Conservation (phyloP, 2,113 vertebrate genomes). For the Laticauda laticaudata region DNA sequence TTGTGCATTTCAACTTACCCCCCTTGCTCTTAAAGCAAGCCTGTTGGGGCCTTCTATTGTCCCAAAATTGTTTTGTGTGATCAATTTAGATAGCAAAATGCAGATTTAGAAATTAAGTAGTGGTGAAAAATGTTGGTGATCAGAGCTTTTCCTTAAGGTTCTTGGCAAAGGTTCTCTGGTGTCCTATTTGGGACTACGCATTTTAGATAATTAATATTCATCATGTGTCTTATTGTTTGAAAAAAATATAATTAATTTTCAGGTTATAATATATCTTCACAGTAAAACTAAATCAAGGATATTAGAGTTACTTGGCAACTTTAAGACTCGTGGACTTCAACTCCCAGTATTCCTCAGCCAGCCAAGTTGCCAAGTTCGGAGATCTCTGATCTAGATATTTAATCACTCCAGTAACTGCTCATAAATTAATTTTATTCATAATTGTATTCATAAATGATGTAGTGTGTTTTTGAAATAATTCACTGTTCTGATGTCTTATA, state of each 20-base stretch:
- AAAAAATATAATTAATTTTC: slow-evolving; percentile 47
- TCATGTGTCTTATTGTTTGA: slow-evolving; percentile 27
- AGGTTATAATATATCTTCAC: slow-evolving; percentile 60
- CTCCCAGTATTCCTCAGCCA: too few relatives aligned
- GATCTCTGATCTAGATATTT: neutral
- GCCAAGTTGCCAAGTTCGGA: too few relatives aligned
- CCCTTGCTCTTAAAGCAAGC: neutral
- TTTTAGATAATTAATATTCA: slow-evolving; percentile 37
- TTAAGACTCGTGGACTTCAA: too few relatives aligned
- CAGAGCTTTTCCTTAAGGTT: neutral
- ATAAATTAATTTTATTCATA: neutral
- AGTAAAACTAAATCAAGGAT: slow-evolving; percentile 63
- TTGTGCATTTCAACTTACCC: neutral
- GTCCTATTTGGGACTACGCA: slow-evolving; percentile 35
- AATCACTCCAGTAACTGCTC: neutral
- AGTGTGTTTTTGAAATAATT: neutral
- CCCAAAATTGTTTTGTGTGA: neutral
- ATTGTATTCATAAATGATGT: neutral
- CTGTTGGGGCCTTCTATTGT: slow-evolving; percentile 6
- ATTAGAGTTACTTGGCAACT: slow-evolving; percentile 34
- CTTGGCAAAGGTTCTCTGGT: slow-evolving; percentile 13
- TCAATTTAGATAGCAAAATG: neutral
- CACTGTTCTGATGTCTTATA: neutral
- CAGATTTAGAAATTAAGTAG: slow-evolving; percentile 7
- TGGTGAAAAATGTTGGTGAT: neutral